A percentile compares a stretch with the other conserved stretches of the same genome.
Conservation (phyloP, 1,140 invertebrate species). For the Drosophila kepulauana region DNA sequence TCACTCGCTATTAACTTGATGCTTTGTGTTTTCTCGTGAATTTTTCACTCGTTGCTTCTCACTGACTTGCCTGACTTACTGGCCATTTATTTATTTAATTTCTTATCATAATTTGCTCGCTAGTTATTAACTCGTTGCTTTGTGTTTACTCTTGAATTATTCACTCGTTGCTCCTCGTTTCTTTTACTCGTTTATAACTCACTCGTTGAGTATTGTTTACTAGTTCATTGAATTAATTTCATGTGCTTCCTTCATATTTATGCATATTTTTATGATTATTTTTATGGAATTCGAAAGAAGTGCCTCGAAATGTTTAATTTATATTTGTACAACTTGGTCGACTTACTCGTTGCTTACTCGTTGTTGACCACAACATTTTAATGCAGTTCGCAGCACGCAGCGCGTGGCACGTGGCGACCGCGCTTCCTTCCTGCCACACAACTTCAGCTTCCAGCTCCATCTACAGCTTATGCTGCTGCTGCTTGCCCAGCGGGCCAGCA, state of each 20-base stretch:
- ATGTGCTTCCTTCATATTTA: conserved; percentile 11
- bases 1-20: too few species aligned
- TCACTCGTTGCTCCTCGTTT: too few species aligned
- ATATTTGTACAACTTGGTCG: conserved; percentile 41
- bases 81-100: too few species aligned
- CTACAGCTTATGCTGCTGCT: conserved; percentile 16
- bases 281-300: not conserved
- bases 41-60: too few species aligned
- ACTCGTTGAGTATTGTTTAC: not conserved
- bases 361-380: conserved; percentile 51
- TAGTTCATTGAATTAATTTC: conserved; percentile 3
- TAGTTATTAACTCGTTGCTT: too few species aligned
- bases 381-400: conserved; percentile 61
- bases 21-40: too few species aligned
- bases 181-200: too few species aligned
- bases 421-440: conserved; percentile 6
- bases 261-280: conserved; percentile 7
- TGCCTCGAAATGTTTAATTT: conserved; percentile 53
- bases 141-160: too few species aligned
- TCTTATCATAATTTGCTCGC: too few species aligned
- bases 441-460: too few species aligned
- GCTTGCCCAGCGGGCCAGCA: conserved; percentile 49
- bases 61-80: too few species aligned
- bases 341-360: not conserved
- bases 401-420: conserved; percentile 9